phyloP scores from a whole-genome alignment of 2,888 invertebrate species.

The Cephus nigrinus region DNA sequence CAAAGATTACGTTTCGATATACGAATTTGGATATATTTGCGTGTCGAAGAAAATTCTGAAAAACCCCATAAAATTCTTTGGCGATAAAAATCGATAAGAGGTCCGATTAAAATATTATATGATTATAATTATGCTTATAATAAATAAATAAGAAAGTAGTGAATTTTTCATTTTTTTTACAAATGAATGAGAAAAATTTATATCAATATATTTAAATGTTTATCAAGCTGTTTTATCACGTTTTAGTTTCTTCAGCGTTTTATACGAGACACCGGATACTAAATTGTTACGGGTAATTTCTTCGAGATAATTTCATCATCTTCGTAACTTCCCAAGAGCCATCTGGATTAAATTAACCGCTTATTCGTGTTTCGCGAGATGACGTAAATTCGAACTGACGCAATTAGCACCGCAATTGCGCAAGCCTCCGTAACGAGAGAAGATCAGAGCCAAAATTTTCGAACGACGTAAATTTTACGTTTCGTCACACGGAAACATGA shows the following conservation, averaged over 20 bases:
- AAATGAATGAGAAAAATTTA: not conserved
- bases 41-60: not conserved
- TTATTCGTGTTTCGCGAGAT: not conserved
- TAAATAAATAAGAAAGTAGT: not conserved
- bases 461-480: not conserved
- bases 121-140: not conserved
- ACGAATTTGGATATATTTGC: not conserved
- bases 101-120: not conserved
- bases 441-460: not conserved
- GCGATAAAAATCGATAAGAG: not conserved
- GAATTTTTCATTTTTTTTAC: not conserved
- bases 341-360: not conserved
- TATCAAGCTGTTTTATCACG: not conserved
- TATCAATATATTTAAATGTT: not conserved
- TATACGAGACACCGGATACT: not conserved
- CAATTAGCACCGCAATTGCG: not conserved
- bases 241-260: not conserved
- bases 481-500: not conserved
- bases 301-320: not conserved
- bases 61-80: not conserved
- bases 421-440: not conserved
- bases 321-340: not conserved
- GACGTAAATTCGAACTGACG: not conserved
- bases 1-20: not conserved
- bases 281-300: not conserved